phyloP scores from a whole-genome alignment of 1,140 invertebrate genomes.

The Polypedilum vanderplanki region DNA sequence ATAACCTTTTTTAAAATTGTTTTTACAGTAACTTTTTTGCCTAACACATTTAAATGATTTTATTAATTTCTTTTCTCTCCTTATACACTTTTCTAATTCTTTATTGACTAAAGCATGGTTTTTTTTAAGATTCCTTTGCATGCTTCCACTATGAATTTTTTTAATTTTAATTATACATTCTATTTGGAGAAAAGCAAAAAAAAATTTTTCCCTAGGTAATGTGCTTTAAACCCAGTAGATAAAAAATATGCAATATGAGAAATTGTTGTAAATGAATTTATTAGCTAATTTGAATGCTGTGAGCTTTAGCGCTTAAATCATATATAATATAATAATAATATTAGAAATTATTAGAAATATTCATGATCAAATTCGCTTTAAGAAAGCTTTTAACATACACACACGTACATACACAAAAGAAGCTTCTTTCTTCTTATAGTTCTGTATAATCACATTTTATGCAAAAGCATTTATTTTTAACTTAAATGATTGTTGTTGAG shows the following conservation, averaged over 20 bases:
- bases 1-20: background rate
- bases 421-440: background rate
- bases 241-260: background rate
- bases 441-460: slow-evolving; percentile 3
- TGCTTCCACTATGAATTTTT: too few relatives aligned
- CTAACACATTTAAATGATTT: background rate
- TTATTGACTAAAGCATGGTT: background rate
- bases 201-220: background rate
- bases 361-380: too few relatives aligned
- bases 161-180: too few relatives aligned
- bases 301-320: background rate
- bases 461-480: background rate
- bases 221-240: background rate
- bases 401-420: background rate
- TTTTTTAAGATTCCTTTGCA: too few relatives aligned
- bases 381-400: background rate
- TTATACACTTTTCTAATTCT: background rate
- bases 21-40: background rate
- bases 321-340: too few relatives aligned
- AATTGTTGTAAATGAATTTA: background rate
- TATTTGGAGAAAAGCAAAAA: background rate
- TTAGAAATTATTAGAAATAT: too few relatives aligned
- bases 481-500: background rate
- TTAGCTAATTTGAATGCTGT: background rate
- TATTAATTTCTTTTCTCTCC: background rate